Evolutionary conservation across 2,113 vertebrate species (phyloP), one percentile per base, ranked within the genome.

Genomic region (Lipotes vexillifer): DNA sequence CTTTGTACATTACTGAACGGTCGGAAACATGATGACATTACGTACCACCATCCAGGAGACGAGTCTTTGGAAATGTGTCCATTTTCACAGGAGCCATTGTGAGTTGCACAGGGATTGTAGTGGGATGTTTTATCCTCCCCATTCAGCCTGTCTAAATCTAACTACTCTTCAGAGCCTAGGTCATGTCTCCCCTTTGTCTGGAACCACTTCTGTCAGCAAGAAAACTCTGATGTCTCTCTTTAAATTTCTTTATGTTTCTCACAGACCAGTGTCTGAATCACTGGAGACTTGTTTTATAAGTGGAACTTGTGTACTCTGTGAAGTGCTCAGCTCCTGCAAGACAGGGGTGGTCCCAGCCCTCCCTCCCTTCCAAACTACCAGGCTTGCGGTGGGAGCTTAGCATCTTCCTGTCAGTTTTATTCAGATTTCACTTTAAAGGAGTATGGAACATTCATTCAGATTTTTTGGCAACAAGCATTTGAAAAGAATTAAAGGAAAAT

Each of bases 401-500:
- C 25, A 2, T 55, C 66, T 41, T 65, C 27, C 55, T 89, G 31
- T 49, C 41, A 14, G 13, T 74, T 77, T 85, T 88, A 31, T 31
- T 84, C 63, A 71, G 27, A 78, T 96, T 89, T 86, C 29, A 81
- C 49, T 87, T 74, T n/a, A 78, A 85, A 75, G 65, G 66, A 36
- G 1, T 65, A 25, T 21, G 69, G 87, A 59, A 4, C 6, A 52
- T 75, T 78, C 57, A 75, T 75, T 88, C 77, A 82, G 1, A 25
- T 55, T 49, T 96, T 83, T 90, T 44, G 46, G 36, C 61, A 78
- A 68, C 8, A 87, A 66, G 27, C 3, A 74, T 68, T 97, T 90
- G 44, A 46, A 95, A 89, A 92, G 59, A 75, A 93, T 80, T 33
- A 83, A 84, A 92, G 23, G 69, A 29, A 94, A 90, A 74, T 74